Percentiles rank a stretch among this genome's conserved stretches.
Conservation (phyloP, 2,888 invertebrate species). For the Ceraclea dissimilis region DNA sequence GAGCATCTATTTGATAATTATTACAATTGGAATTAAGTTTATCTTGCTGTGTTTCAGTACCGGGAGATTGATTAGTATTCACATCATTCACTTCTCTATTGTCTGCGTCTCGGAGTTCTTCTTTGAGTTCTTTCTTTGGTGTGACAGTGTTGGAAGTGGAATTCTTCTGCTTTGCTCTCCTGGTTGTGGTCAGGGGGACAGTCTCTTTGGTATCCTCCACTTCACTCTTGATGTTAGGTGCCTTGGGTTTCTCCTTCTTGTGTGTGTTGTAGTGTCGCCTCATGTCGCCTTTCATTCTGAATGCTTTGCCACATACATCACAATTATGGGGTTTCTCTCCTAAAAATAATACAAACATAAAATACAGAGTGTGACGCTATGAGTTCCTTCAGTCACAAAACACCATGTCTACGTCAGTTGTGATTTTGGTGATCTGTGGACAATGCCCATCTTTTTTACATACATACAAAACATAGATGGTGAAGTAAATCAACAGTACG, state of each 20-base stretch:
- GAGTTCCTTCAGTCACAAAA: neutral
- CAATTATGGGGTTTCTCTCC: constrained; percentile 74
- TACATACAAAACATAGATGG: too few relatives aligned
- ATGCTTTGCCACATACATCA: constrained; percentile 68
- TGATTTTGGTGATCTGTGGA: too few relatives aligned
- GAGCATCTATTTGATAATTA: constrained; percentile 11
- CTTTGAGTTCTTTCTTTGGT: constrained; percentile 20
- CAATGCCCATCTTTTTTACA: too few relatives aligned
- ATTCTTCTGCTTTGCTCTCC: constrained; percentile 10
- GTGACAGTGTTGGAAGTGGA: constrained; percentile 3
- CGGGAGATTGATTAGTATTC: constrained; percentile 15
- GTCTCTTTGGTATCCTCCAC: constrained; percentile 7
- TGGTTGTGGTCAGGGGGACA: neutral
- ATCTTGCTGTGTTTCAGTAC: constrained; percentile 12
- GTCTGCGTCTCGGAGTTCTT: constrained; percentile 13
- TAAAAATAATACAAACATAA: constrained; percentile 30
- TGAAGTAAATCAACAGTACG: too few relatives aligned
- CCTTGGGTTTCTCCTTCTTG: constrained; percentile 31
- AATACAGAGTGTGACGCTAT: neutral
- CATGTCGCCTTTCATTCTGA: constrained; percentile 77
- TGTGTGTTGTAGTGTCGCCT: constrained; percentile 73
- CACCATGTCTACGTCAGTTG: too few relatives aligned
- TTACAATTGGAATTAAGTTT: neutral
- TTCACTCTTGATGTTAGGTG: constrained; percentile 11
- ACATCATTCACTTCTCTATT: constrained; percentile 9